Evolutionary conservation across 2,888 invertebrate genomes (phyloP), one percentile per base, ranked within the genome.

Genomic region (Didymodactylos carnosus): DNA sequence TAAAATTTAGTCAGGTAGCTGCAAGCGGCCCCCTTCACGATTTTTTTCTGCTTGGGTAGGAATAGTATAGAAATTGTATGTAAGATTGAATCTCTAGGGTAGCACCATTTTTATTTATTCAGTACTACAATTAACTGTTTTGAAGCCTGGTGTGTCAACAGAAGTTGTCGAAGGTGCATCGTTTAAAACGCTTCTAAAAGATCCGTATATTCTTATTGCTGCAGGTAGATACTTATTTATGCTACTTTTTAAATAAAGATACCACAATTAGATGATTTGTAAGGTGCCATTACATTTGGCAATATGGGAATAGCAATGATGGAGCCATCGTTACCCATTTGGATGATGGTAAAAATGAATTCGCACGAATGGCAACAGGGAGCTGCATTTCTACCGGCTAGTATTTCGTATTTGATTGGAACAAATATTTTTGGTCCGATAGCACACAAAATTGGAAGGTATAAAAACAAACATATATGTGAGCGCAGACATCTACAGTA

Each of bases 301-400:
- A 98, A 99, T 84, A 92, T 95, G 87, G 98, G 98, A 40, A 99
- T 98, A 74, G 98, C 97, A 0, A 97, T 98, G 94, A 84, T 98
- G 84, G 98, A 98, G 81, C 98, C 98, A 0, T 94, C 95, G 19
- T 84, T 99, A 51, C 98, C 98, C 0, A 89, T 98, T 75, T 98
- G 97, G 94, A 98, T 99, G 97, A 94, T 97, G 85, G 94, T 95
- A 81, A 94, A 92, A 0, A 98, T 99, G 98, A 88, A 90, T 49
- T 91, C 70, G 29, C 39, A 70, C 16, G 75, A 73, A 40, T 72
- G 69, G 49, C 69, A 72, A 41, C 73, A 62, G 35, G 93, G 94
- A 0, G 92, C 92, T 13, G 93, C 94, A 0, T 97, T 97, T 83
- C 84, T 97, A 73, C 97, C 97, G 0, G 94, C 95, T n/a, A 93